phyloP scores from a whole-genome alignment of 2,113 vertebrate genomes.

The Pristiophorus japonicus region DNA sequence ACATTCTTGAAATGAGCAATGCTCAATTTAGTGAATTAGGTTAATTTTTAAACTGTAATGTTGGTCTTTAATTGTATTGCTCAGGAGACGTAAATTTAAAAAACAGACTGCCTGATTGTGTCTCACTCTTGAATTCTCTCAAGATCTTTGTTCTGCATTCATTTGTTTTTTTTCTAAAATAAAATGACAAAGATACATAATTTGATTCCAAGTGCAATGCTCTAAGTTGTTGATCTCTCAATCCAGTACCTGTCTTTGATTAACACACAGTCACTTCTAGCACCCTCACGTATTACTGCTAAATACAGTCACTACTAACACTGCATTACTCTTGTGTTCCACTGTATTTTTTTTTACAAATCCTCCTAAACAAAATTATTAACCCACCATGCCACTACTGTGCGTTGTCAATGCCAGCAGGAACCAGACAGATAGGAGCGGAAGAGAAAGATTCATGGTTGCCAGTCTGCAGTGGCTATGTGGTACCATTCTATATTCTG shows the following conservation, averaged over 20 bases:
- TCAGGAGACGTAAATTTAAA: neutral
- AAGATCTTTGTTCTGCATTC: neutral
- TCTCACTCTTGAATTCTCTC: neutral
- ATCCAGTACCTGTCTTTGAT: neutral
- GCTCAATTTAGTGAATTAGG: neutral
- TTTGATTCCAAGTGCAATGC: neutral
- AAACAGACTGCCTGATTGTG: neutral
- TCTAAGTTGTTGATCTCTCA: neutral
- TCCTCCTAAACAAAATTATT: neutral
- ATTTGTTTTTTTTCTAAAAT: neutral
- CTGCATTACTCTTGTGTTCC: neutral
- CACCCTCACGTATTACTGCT: neutral
- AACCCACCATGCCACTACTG: neutral
- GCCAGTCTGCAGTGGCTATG: neutral
- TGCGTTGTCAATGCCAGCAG: neutral
- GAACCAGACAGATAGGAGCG: neutral
- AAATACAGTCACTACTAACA: neutral
- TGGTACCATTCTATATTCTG: neutral
- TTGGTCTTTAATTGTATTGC: neutral
- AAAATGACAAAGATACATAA: neutral
- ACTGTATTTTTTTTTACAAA: neutral
- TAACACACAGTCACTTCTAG: neutral
- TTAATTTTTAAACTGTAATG: neutral
- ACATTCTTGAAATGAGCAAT: neutral
- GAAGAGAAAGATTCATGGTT: neutral